Evolutionary conservation across 2,113 vertebrate genomes (phyloP).

Genomic region (Cephalopterus ornatus): DNA sequence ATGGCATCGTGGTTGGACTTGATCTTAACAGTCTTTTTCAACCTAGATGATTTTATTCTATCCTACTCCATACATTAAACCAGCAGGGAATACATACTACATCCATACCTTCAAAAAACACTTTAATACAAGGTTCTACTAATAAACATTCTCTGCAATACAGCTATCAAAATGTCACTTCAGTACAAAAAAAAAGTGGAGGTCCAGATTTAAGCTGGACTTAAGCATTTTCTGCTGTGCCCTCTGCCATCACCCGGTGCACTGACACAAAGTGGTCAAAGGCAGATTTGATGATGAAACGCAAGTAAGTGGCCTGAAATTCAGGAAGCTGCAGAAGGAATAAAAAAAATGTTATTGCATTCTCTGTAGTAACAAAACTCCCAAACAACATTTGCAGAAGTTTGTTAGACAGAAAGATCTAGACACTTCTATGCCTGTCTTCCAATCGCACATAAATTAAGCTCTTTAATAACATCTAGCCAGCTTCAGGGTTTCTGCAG

Average conservation of each 20-base stretch:
- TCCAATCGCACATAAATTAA: neutral
- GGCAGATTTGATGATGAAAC: constrained; percentile 87
- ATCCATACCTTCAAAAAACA: neutral
- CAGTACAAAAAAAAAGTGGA: neutral
- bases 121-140: neutral
- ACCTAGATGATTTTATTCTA: neutral
- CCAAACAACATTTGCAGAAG: neutral
- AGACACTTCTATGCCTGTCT: neutral
- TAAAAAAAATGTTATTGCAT: neutral
- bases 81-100: neutral
- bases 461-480: neutral
- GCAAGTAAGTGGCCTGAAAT: constrained; percentile 81
- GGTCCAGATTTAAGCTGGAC: neutral
- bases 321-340: constrained; percentile 78
- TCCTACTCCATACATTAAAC: neutral
- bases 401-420: neutral
- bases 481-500: neutral
- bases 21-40: neutral
- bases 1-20: neutral
- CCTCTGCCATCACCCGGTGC: constrained; percentile 83
- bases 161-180: neutral
- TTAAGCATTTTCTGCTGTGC: constrained; percentile 33
- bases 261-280: constrained; percentile 93
- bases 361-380: neutral
- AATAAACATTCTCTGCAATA: neutral